Evolutionary conservation across 2,797 vertebrate species (phyloP).

Genomic region (Cuniculus paca): DNA sequence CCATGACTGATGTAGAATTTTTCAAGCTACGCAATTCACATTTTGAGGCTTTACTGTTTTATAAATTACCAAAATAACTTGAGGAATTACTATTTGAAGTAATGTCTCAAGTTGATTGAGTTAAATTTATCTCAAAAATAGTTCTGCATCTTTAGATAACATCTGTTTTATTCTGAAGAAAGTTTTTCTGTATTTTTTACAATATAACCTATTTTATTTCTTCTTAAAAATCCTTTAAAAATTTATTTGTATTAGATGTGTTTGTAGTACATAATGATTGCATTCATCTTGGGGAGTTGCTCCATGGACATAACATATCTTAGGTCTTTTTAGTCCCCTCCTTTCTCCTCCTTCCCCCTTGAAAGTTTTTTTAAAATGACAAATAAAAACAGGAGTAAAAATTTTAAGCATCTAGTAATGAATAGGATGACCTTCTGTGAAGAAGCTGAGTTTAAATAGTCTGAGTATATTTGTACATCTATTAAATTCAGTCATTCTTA

Average conservation of each 20-base stretch:
- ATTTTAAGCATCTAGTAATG: constrained; percentile 22
- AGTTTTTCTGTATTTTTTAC: background rate
- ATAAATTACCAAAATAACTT: constrained; percentile 26
- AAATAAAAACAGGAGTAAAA: background rate
- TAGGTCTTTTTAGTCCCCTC: background rate
- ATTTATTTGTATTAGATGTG: background rate
- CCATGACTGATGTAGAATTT: background rate
- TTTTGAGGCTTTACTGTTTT: constrained; percentile 40
- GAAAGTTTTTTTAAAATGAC: background rate
- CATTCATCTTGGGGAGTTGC: background rate
- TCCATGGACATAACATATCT: background rate
- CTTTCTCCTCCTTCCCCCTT: background rate
- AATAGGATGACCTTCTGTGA: background rate
- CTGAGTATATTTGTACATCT: background rate
- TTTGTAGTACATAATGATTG: background rate
- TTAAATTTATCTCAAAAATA: constrained; percentile 23
- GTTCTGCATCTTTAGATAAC: constrained; percentile 46
- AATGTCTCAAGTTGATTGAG: background rate
- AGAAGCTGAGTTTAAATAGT: constrained; percentile 2
- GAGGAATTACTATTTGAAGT: background rate
- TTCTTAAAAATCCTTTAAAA: background rate
- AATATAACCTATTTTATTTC: background rate
- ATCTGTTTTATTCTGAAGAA: constrained; percentile 32
- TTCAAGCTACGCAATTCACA: background rate
- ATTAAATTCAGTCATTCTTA: constrained; percentile 47